Base-by-base conservation (phyloP, 2,888 invertebrate genomes). In the Brenthis ino region DNA sequence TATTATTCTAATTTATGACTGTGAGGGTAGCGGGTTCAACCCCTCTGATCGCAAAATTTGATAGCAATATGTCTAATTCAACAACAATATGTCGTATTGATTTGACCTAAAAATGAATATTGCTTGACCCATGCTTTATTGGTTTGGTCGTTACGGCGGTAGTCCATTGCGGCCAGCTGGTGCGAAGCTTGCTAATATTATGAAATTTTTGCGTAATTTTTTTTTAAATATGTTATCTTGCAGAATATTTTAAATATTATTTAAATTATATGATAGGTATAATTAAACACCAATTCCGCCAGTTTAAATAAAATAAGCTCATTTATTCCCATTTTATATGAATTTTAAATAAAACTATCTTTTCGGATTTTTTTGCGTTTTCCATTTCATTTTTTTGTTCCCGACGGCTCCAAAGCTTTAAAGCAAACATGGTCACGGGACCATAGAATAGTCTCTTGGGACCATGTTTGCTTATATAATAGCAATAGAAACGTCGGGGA, bases 1-100 rank as follows among this genome's bases (percentile, higher is more conserved):
- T 69, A 72, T 65, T 63, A 72, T 67, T 63, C 57, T 57, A 65
- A 71, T 70, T 72, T 70, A 68, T 61, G 65, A 50, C 50, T 56
- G 53, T 24, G 57, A 47, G 64, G 70, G 70, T 68, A 61, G 50
- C 48, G 57, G 53, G 65, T 64, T 58, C 55, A 37, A 58, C 56
- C 65, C 64, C 57, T 53, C 48, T 53, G 72, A 69, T 72, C 43
- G 57, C 68, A 64, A 66, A 65, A 53, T 37, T 24, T 64, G 69
- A 69, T 72, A 67, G 24, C 6, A 14, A 54, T 47, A 53, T 43
- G 37, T 43, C 13, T 24, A 64, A 48, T 47, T 28, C n/a, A 16
- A 16, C 65, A 43, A 63, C 51, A 47, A 53, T 61, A 47, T 20
- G 20, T 28, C 53, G n/a, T 48, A 69, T 16, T 16, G 16, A 57